phyloP scores from a whole-genome alignment of 2,113 vertebrate species.

The human (Homo sapiens) region GRCh38 chr4:39524501-39525000 shows the following conservation, averaged over 20 bases:
- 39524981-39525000: background rate
- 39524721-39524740: background rate
- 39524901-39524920: background rate
- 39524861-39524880: background rate
- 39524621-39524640: background rate
- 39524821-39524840: background rate
- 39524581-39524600: background rate
- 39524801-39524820: background rate
- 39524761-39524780: background rate
- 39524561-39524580: background rate
- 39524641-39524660: background rate
- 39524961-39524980: background rate
- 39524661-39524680: background rate
- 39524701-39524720: background rate
- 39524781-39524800: background rate
- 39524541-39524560: background rate
- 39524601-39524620: background rate
- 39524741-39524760: background rate
- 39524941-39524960: background rate
- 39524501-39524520: background rate
- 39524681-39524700: background rate
- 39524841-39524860: background rate
- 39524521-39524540: background rate
- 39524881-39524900: background rate
- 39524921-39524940: background rate